A percentile compares a stretch with the other conserved stretches of the same genome.
Evolutionary conservation across 2,888 invertebrate species (phyloP).

Genomic region (Phortica magna): DNA sequence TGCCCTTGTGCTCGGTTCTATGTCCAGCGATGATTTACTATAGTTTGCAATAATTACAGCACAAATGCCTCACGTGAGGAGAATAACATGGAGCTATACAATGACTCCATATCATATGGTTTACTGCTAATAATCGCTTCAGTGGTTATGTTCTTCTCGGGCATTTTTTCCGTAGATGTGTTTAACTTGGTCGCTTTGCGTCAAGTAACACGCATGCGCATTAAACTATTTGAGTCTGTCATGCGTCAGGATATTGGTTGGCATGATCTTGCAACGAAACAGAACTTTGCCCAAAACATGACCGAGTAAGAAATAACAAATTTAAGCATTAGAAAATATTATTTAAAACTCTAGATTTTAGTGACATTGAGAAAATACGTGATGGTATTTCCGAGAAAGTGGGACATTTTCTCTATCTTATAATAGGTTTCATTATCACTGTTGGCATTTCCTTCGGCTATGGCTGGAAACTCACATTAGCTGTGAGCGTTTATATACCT

Average conservation of each 20-base stretch:
- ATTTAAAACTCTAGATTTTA: constrained; percentile 68
- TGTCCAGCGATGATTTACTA: not conserved
- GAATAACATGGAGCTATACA: constrained; percentile 81
- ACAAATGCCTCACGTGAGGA: constrained; percentile 80
- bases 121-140: constrained; percentile 82
- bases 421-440: constrained; percentile 79
- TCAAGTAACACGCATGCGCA: constrained; percentile 83
- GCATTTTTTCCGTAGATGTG: constrained; percentile 83
- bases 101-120: constrained; percentile 84
- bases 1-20: not conserved
- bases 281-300: constrained; percentile 86
- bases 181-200: constrained; percentile 84
- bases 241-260: constrained; percentile 86
- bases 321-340: not conserved
- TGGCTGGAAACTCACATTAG: constrained; percentile 92
- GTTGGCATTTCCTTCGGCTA: constrained; percentile 86
- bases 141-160: constrained; percentile 82
- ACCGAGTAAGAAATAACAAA: constrained; percentile 82
- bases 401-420: constrained; percentile 84
- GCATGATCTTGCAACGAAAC: constrained; percentile 85
- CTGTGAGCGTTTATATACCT: constrained; percentile 88
- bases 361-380: constrained; percentile 88
- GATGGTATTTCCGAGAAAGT: constrained; percentile 93
- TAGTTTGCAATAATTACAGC: constrained; percentile 59
- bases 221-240: constrained; percentile 82